Conservation (phyloP, 2,797 vertebrate genomes). For the Xenopus petersii region DNA sequence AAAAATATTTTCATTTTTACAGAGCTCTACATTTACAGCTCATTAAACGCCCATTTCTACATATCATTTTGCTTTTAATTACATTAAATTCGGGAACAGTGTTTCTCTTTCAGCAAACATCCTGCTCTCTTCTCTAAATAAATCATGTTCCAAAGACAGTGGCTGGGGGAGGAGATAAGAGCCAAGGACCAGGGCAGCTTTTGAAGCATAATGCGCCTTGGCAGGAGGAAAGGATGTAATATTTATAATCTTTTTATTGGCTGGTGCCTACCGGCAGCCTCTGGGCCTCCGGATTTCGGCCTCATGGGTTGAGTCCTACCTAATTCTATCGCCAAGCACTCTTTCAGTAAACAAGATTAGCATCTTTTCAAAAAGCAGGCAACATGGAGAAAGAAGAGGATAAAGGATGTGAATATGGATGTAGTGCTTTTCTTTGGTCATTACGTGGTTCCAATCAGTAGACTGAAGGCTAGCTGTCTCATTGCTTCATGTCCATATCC, state of each 20-base stretch:
- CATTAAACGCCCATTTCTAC: too few species aligned
- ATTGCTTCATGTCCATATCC: too few species aligned
- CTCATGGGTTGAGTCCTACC: constrained; percentile 10
- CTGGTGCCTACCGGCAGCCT: background rate
- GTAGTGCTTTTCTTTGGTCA: too few species aligned
- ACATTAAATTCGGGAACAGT: too few species aligned
- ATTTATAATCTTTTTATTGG: constrained; percentile 33
- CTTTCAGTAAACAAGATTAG: constrained; percentile 14
- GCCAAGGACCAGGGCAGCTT: constrained; percentile 11
- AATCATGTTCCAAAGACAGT: constrained; percentile 31
- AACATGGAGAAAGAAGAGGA: background rate
- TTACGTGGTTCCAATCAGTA: too few species aligned
- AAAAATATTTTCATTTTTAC: too few species aligned
- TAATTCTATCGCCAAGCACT: constrained; percentile 2
- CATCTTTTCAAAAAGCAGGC: background rate
- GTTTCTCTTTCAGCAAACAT: background rate
- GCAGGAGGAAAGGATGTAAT: constrained; percentile 36
- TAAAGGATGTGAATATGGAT: background rate
- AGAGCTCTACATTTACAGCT: too few species aligned
- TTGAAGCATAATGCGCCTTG: constrained; percentile 31
- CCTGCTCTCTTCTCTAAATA: constrained; percentile 22
- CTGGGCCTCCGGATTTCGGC: background rate
- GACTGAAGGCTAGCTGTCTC: too few species aligned
- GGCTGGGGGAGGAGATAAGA: constrained; percentile 13
- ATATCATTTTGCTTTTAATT: too few species aligned